Evolutionary conservation across 2,113 vertebrate genomes (phyloP), one percentile per base, ranked within the genome.

Genomic region (Platichthys flesus): DNA sequence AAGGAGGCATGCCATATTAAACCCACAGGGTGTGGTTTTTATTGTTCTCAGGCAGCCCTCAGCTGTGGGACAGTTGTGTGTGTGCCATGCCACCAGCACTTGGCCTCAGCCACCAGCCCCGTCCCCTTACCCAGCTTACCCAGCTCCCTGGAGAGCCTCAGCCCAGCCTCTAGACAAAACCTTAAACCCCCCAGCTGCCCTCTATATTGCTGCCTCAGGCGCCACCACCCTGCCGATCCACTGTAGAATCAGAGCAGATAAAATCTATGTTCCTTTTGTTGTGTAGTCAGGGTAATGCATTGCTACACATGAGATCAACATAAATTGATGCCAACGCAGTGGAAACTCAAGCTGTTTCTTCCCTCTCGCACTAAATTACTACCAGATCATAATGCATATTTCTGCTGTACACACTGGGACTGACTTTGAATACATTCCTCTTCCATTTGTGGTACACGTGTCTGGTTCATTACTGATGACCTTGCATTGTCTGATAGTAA

Each of bases 1-100:
- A 74, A 61, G 76, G 79, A 71, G 64, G 61, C 78, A 69, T 60
- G 76, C 71, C 55, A 55, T 81, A 51, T 82, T 62, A 74, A 81
- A 87, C 21, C 78, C 71, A 83, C 56, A 86, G 89, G 83, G 86
- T 85, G 88, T 85, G 89, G 80, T 80, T 85, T 57, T 78, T 66
- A 88, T 92, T 89, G 84, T 90, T 81, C 71, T 62, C 73, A 40
- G 54, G 23, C 78, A 72, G 74, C 78, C 47, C 65, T 81, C 63
- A 57, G 61, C 80, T 52, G 1, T 1, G 59, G 81, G 79, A 87
- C 82, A 86, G 85, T 90, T 85, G 78, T 78, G 35, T 57, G 21
- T 73, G 70, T 76, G 74, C 86, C 61, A 80, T 83, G 75, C 79
- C 79, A 79, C 71, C 76, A 66, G 56, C 58, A 28, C 64, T 61